Evolutionary conservation across 2,888 invertebrate species (phyloP).

Genomic region (Dryococelus australis): DNA sequence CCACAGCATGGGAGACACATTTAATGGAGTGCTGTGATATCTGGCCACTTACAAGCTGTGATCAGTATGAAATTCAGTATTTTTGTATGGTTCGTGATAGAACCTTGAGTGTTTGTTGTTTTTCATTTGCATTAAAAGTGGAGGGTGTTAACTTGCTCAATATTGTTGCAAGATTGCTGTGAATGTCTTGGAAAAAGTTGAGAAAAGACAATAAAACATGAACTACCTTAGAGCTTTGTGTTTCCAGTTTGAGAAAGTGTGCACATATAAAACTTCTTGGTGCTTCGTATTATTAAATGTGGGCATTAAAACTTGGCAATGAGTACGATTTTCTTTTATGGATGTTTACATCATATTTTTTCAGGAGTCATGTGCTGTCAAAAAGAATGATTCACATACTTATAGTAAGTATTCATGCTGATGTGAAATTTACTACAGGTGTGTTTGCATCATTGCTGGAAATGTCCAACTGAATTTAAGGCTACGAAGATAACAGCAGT

Average conservation of each 20-base stretch:
- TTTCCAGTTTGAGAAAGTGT: background rate
- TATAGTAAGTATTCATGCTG: too few relatives aligned
- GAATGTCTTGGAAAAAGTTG: background rate
- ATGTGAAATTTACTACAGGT: too few relatives aligned
- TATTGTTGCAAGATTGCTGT: background rate
- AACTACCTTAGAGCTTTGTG: background rate
- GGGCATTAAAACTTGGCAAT: background rate
- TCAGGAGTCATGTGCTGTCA: too few relatives aligned
- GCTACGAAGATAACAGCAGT: too few relatives aligned
- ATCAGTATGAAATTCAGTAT: background rate
- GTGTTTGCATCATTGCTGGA: too few relatives aligned
- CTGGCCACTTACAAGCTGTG: conserved; percentile 4
- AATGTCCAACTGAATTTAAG: too few relatives aligned
- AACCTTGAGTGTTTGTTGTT: background rate
- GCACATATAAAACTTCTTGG: background rate
- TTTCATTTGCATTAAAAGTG: background rate
- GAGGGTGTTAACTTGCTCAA: background rate
- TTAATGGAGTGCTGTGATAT: background rate
- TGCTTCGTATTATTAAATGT: background rate
- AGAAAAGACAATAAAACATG: background rate
- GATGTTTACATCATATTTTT: too few relatives aligned
- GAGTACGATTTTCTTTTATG: background rate
- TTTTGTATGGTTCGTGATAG: background rate
- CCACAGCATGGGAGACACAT: too few relatives aligned
- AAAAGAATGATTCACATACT: too few relatives aligned